Conservation (phyloP, 1,140 invertebrate genomes). For the Drosophila ambigua region DNA sequence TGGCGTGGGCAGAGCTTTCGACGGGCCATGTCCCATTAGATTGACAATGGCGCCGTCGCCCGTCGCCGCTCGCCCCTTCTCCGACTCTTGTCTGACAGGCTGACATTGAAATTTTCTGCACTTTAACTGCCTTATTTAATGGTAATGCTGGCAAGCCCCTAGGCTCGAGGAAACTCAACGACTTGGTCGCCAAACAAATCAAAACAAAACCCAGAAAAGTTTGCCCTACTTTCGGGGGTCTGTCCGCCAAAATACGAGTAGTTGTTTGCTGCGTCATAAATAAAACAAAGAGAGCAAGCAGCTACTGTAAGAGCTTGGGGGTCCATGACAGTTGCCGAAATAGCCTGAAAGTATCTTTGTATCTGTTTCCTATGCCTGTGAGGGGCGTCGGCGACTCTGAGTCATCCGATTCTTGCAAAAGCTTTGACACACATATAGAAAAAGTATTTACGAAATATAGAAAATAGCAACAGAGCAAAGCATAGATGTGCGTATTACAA, state of each 20-base stretch:
- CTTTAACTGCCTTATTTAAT: constrained; percentile 58
- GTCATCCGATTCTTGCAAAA: constrained; percentile 40
- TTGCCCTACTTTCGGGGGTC: constrained; percentile 60
- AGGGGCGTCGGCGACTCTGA: constrained; percentile 45
- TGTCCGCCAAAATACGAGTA: constrained; percentile 35
- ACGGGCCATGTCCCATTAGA: constrained; percentile 8
- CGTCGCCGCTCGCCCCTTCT: background rate
- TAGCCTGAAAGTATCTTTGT: constrained; percentile 49
- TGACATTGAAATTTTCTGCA: constrained; percentile 67
- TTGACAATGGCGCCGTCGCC: constrained; percentile 46
- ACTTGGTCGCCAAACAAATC: constrained; percentile 23
- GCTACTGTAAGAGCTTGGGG: constrained; percentile 39
- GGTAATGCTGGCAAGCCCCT: constrained; percentile 23
- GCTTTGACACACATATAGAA: constrained; percentile 51
- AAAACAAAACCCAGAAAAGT: constrained; percentile 62
- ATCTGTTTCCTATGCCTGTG: constrained; percentile 20
- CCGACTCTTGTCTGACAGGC: background rate
- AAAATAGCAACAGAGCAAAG: constrained; percentile 18
- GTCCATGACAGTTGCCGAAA: constrained; percentile 56
- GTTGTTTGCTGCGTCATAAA: constrained; percentile 39
- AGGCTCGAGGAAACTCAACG: constrained; percentile 5
- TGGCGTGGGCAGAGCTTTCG: constrained; percentile 34
- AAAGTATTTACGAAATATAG: constrained; percentile 30
- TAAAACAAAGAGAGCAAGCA: constrained; percentile 4
- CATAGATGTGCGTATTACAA: constrained; percentile 36